These are phyloP conservation scores for Leucophenga varia DNA, from an alignment of 1,140 invertebrate genomes.

Conservation along the genomic window DNA sequence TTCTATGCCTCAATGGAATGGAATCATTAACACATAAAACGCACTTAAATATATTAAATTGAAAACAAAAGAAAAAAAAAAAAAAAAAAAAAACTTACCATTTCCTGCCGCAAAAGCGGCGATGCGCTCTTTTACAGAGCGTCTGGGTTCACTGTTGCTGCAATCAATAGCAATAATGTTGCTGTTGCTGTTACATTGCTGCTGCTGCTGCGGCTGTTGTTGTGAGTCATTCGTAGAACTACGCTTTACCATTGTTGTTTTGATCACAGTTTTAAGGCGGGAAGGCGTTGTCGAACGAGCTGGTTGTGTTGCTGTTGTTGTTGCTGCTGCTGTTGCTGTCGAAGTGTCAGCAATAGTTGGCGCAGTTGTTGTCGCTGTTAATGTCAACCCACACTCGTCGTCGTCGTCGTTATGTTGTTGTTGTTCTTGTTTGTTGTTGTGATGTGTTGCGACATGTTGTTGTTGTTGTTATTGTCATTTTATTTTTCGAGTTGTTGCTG, in stretches of 20 bases:
- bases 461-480: slow-evolving; percentile 52
- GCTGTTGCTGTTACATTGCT: slow-evolving; percentile 14
- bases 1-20: too few species aligned
- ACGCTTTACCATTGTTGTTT: slow-evolving; percentile 55
- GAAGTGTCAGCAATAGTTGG: slow-evolving; percentile 6
- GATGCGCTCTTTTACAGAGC: slow-evolving; percentile 52
- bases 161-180: slow-evolving; percentile 19
- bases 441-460: slow-evolving; percentile 19
- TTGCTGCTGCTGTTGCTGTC: slow-evolving; percentile 18
- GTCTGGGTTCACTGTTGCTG: slow-evolving; percentile 41
- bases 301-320: slow-evolving; percentile 34
- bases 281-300: slow-evolving; percentile 50
- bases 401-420: slow-evolving; percentile 25
- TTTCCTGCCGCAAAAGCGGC: slow-evolving; percentile 53
- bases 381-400: slow-evolving; percentile 43
- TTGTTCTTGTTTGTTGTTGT: too few species aligned
- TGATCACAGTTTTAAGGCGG: slow-evolving; percentile 55
- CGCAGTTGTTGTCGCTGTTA: slow-evolving; percentile 26
- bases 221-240: slow-evolving; percentile 51
- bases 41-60: too few species aligned
- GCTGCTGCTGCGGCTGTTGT: slow-evolving; percentile 17
- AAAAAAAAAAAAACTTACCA: slow-evolving; percentile 37
- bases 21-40: too few species aligned
- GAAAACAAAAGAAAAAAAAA: too few species aligned
- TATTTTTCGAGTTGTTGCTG: slow-evolving; percentile 39